Evolutionary conservation across 2,113 vertebrate genomes (phyloP), one percentile per base, ranked within the genome.

Genomic region (Laterallus jamaicensis): DNA sequence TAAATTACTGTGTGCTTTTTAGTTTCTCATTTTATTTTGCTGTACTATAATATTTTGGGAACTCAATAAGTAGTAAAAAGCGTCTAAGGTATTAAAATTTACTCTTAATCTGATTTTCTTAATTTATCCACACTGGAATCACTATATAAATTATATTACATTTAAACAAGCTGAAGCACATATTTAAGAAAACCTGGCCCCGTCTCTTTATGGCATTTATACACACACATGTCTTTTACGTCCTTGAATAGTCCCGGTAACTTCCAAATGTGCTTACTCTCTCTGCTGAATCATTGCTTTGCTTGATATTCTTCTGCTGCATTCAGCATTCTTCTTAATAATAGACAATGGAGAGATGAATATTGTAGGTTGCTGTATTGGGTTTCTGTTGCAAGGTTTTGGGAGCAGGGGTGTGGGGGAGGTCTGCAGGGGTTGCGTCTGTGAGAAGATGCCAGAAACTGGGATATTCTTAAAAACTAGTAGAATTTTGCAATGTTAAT

Each of bases 231-330:
- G 26, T 74, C 64, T 67, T 81, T 78, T 86, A 60, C 0, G 70
- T 69, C 88, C 93, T 96, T 95, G 86, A 92, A 37, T 39, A 86
- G 32, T 92, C 62, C 37, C 6, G 4, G 58, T 82, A 84, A 69
- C 39, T 68, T 91, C 44, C 15, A 70, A 92, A 75, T 50, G 19
- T 82, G 49, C 82, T 96, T 96, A 82, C 73, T 79, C 91, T 86
- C 80, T 71, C 63, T 95, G 92, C 92, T 94, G 95, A 96, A 92
- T 96, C 93, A 86, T 64, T 95, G 73, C 37, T 95, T 92, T 62
- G 39, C 91, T 88, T 86, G 35, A 81, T 78, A 84, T 69, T 92
- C 42, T 92, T 79, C 42, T 91, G 87, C 91, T 40, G 67, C 31
- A 35, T 66, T 93, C 93, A 95, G 91, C 87, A 80, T 80, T 95